A percentile compares a stretch with the other conserved stretches of the same genome.
These are phyloP conservation scores for Rhamphomyia laevipes DNA, from an alignment of 2,888 invertebrate genomes.

Conservation along the genomic window DNA sequence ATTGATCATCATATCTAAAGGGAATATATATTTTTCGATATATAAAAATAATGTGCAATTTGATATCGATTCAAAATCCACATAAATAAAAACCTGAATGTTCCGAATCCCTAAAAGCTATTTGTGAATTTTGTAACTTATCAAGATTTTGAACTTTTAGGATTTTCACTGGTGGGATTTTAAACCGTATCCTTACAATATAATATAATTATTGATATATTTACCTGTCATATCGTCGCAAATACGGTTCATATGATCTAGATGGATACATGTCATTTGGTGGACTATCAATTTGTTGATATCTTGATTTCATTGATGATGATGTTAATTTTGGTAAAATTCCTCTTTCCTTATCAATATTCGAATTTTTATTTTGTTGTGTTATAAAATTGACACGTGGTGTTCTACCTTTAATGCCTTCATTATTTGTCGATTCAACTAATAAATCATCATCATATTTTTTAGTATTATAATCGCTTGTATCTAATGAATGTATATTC, in stretches of 20 bases:
- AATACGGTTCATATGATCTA: slow-evolving; percentile 33
- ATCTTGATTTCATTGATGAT: slow-evolving; percentile 16
- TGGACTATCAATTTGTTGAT: background rate
- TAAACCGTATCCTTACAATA: background rate
- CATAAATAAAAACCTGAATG: too few species aligned
- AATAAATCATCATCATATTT: slow-evolving; percentile 34
- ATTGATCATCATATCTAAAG: slow-evolving; percentile 32
- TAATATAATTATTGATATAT: slow-evolving; percentile 5
- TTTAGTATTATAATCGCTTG: slow-evolving; percentile 20
- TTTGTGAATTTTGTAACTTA: too few species aligned
- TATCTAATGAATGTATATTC: slow-evolving; percentile 47
- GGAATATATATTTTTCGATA: background rate
- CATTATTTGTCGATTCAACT: slow-evolving; percentile 44
- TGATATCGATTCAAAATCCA: too few species aligned
- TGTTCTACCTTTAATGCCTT: slow-evolving; percentile 45
- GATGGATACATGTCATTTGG: slow-evolving; percentile 30
- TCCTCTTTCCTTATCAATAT: slow-evolving; percentile 14
- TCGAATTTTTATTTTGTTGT: slow-evolving; percentile 39
- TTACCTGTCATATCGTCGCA: slow-evolving; percentile 35
- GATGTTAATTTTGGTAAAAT: slow-evolving; percentile 19
- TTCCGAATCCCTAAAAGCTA: too few species aligned
- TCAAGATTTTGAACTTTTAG: too few species aligned
- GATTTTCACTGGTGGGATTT: too few species aligned
- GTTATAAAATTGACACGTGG: slow-evolving; percentile 56
- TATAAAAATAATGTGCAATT: too few species aligned